A percentile compares a stretch with the other conserved stretches of the same genome.
Evolutionary conservation across 2,888 invertebrate species (phyloP).

Genomic region (Eumerus sabulonum): DNA sequence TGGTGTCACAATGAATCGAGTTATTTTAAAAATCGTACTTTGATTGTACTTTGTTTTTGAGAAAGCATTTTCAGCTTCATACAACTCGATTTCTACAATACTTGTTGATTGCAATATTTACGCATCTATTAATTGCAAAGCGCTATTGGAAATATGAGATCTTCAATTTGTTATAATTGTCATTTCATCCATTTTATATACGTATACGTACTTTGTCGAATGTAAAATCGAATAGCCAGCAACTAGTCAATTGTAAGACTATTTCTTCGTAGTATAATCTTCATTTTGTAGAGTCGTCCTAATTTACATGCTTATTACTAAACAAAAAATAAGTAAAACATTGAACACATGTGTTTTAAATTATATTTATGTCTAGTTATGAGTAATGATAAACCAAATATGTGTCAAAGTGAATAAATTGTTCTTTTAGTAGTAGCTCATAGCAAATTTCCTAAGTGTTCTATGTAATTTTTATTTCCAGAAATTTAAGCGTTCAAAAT

Average conservation of each 20-base stretch:
- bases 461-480: conserved; percentile 26
- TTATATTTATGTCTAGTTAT: conserved; percentile 5
- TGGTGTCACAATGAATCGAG: conserved; percentile 53
- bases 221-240: neutral
- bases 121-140: too few relatives aligned
- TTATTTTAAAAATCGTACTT: conserved; percentile 19
- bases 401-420: conserved; percentile 35
- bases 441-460: conserved; percentile 10
- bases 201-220: neutral
- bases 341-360: neutral
- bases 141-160: too few relatives aligned
- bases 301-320: neutral
- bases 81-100: too few relatives aligned
- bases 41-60: conserved; percentile 36
- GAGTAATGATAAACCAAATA: neutral
- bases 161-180: too few relatives aligned
- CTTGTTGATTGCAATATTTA: too few relatives aligned
- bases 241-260: conserved; percentile 60
- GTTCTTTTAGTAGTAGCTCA: conserved; percentile 12
- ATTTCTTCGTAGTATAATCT: conserved; percentile 28
- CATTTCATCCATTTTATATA: too few relatives aligned
- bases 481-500: too few relatives aligned
- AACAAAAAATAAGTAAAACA: neutral
- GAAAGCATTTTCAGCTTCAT: conserved; percentile 1
- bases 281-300: conserved; percentile 2